Evolutionary conservation across 2,797 vertebrate species (phyloP), one percentile per base, ranked within the genome.

Genomic region (Carduelis carduelis): DNA sequence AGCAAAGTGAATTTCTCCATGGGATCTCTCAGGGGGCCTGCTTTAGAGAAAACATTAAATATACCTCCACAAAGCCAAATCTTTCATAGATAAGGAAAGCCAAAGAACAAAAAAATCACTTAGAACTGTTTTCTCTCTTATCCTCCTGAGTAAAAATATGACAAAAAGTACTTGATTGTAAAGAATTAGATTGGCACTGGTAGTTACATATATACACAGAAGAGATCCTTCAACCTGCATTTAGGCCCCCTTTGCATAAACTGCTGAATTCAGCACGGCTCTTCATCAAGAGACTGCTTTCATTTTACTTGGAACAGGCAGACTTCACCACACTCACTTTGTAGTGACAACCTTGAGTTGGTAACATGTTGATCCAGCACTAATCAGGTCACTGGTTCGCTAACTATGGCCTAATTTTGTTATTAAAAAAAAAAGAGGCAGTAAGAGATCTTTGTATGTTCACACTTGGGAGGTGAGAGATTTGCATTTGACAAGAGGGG

Each of bases 161-260:
- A 92, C 68, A 94, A 95, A 97, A 98, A 95, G 75, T 94, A 94
- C 94, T 88, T 96, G 95, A 98, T 98, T 94, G 92, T 91, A 95
- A 97, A 95, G 96, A 97, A 97, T 90, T 91, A 93, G 89, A 90
- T 88, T 96, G 88, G 93, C 91, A 95, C 56, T 82, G 39, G 68
- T 93, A 90, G 81, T 95, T 94, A 82, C 52, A 46, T 55, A 75
- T 9, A 77, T 39, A 87, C 32, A 90, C 49, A 82, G 77, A 93
- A 93, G 64, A 97, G 89, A 87, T 95, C 89, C 89, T 96, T 96
- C 94, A 95, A 49, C 96, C 96, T 92, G 61, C 90, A 75, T 93
- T 91, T 68, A 97, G 93, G 93, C 77, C 20, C 14, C 52, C 87
- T 93, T 84, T 60, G 55, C 89, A 85, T 68, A 88, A 95, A 89